These are phyloP conservation scores for Lampris incognitus DNA, from an alignment of 2,113 vertebrate species.

Conservation along the genomic window DNA sequence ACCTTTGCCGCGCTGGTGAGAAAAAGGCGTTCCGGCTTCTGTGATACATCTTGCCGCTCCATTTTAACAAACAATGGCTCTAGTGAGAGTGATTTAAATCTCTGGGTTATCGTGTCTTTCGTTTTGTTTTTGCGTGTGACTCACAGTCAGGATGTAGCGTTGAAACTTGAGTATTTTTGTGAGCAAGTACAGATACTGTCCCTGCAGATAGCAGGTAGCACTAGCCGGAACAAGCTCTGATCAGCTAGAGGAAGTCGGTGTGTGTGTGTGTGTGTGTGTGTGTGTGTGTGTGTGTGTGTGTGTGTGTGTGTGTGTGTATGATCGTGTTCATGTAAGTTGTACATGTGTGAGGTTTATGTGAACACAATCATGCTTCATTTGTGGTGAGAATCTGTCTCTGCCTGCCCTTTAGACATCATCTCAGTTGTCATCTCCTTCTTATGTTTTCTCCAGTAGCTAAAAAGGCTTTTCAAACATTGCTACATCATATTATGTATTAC, in stretches of 20 bases:
- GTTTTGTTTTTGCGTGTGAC: background rate
- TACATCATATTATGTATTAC: background rate
- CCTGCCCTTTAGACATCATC: background rate
- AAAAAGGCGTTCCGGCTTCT: slow-evolving; percentile 55
- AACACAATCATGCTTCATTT: background rate
- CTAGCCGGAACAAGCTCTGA: background rate
- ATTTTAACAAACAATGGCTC: background rate
- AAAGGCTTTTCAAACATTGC: background rate
- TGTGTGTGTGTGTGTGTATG: background rate
- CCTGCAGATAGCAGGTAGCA: background rate
- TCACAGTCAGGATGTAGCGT: background rate
- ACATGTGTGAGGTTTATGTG: background rate
- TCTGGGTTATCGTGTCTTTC: background rate
- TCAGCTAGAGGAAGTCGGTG: background rate
- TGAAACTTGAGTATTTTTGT: background rate
- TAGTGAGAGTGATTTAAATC: background rate
- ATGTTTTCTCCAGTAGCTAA: too few species aligned
- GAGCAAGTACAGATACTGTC: background rate
- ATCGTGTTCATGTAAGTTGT: background rate
- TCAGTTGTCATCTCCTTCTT: too few species aligned
- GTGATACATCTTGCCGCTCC: slow-evolving; percentile 14
- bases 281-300: background rate
- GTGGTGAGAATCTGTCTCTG: background rate
- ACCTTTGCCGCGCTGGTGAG: slow-evolving; percentile 38
- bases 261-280: background rate